Evolutionary conservation across 2,113 vertebrate species (phyloP).

Genomic region (Oenanthe melanoleuca): DNA sequence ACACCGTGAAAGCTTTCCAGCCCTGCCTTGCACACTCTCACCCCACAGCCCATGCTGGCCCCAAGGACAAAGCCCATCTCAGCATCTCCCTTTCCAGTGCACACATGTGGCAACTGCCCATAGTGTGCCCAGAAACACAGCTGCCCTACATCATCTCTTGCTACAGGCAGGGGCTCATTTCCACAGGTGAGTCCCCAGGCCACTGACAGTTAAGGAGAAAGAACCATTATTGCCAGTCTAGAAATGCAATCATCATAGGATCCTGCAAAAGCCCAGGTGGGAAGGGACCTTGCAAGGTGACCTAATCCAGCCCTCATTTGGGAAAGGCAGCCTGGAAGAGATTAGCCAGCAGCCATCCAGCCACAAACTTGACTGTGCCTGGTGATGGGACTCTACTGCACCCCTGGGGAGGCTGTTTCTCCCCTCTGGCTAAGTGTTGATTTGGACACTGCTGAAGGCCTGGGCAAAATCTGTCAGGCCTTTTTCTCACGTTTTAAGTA

Average conservation of each 20-base stretch:
- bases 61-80: background rate
- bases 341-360: too few species aligned
- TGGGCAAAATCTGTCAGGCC: too few species aligned
- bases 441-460: too few species aligned
- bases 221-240: background rate
- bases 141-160: background rate
- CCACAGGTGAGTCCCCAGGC: background rate
- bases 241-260: background rate
- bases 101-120: background rate
- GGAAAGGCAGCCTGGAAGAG: too few species aligned
- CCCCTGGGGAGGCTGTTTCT: too few species aligned
- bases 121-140: background rate
- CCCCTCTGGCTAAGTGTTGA: too few species aligned
- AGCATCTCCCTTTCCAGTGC: background rate
- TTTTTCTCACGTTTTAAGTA: too few species aligned
- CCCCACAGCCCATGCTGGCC: rapidly evolving
- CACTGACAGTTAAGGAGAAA: background rate
- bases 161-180: background rate
- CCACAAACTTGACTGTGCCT: too few species aligned
- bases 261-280: background rate
- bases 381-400: too few species aligned
- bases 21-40: too few species aligned
- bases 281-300: background rate
- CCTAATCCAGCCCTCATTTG: too few species aligned
- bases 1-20: background rate